A percentile compares a stretch with the other conserved stretches of the same genome.
Evolutionary conservation across 2,888 invertebrate genomes (phyloP).

Genomic region (Anagyrus pseudococci): DNA sequence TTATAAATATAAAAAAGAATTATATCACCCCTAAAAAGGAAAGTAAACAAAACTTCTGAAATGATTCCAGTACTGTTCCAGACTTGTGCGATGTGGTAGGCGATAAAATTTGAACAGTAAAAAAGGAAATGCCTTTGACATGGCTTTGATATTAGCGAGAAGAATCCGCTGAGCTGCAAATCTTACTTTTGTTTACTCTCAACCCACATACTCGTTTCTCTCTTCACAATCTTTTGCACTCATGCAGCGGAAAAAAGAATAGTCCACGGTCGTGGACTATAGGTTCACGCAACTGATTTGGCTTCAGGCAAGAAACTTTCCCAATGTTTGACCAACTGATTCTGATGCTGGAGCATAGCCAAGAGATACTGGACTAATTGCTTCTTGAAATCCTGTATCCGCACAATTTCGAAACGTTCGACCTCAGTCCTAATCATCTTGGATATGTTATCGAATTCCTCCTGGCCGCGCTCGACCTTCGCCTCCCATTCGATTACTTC

Average conservation of each 20-base stretch:
- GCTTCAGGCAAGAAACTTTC: conserved; percentile 96
- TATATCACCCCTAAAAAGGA: background rate
- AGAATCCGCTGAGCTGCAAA: background rate
- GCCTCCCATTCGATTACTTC: conserved; percentile 98
- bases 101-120: conserved; percentile 6
- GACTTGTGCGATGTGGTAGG: conserved; percentile 1
- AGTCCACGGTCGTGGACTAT: background rate
- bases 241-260: conserved; percentile 9
- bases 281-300: conserved; percentile 82
- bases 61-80: conserved; percentile 16
- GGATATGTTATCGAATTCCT: conserved; percentile 95
- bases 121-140: conserved; percentile 21
- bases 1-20: conserved; percentile 3
- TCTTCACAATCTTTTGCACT: background rate
- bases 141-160: conserved; percentile 1
- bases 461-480: conserved; percentile 95
- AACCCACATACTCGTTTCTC: background rate
- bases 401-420: conserved; percentile 87
- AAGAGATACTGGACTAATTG: conserved; percentile 92
- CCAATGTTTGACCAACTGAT: conserved; percentile 93
- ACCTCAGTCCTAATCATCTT: conserved; percentile 93
- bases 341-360: conserved; percentile 92
- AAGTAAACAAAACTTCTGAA: background rate
- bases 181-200: background rate
- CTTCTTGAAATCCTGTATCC: conserved; percentile 88